Evolutionary conservation across 2,888 invertebrate species (phyloP).

Genomic region (Melangyna quadrimaculata): DNA sequence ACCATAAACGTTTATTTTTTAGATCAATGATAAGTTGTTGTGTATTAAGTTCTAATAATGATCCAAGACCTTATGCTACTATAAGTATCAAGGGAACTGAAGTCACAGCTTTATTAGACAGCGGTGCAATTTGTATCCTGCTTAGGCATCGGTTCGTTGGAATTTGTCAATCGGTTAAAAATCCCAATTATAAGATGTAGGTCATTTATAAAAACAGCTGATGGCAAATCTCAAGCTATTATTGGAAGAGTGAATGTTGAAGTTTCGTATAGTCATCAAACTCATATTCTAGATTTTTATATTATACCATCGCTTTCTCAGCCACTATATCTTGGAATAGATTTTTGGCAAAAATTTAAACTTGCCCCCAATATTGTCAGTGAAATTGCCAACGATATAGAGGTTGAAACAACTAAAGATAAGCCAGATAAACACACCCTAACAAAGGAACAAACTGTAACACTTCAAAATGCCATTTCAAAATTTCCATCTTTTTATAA

Average conservation of each 20-base stretch:
- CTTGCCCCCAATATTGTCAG: no score
- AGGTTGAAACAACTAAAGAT: no score
- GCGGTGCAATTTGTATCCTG: background rate
- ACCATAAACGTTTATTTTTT: background rate
- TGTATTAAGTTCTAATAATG: background rate
- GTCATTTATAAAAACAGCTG: background rate
- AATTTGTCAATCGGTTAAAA: background rate
- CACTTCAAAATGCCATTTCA: background rate
- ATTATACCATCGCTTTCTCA: no score
- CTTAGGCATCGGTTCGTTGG: background rate
- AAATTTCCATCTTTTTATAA: background rate
- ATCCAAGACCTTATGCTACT: background rate
- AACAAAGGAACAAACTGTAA: no score
- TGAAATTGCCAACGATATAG: no score
- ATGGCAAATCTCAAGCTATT: background rate
- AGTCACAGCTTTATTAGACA: background rate
- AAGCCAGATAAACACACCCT: no score
- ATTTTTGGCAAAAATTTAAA: no score
- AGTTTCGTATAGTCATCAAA: background rate
- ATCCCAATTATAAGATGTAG: background rate
- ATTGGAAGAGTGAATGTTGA: background rate
- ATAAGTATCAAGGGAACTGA: background rate
- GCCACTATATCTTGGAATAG: no score
- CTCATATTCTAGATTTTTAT: no score
- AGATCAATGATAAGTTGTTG: background rate